Evolutionary conservation across 2,888 invertebrate genomes (phyloP), one percentile per base, ranked within the genome.

Genomic region (Galeopsomyia nigrocyanea): DNA sequence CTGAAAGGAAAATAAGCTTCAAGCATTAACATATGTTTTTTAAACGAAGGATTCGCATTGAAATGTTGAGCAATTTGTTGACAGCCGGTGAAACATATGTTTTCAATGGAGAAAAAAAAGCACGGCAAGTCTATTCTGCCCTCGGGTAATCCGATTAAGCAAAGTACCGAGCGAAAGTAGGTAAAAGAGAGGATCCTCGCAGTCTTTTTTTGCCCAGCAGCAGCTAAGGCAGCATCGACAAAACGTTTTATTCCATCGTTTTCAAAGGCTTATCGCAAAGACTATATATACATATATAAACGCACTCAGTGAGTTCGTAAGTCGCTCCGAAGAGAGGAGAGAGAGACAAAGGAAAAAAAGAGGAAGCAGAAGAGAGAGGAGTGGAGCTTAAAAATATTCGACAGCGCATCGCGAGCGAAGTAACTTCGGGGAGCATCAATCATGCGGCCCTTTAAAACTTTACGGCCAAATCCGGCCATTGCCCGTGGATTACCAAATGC

Each of bases 391-490:
- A 10, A 39, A 39, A 7, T 7, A 7, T 39, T 39, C 39, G 39
- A 39, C 10, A 39, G 39, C 51, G 55, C 51, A 62, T 57, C 61
- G 47, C 39, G 39, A 39, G 39, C 26, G 10, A 39, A 31, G 14
- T 22, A 57, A 64, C 49, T 57, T 51, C 39, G 31, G 39, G 5
- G 50, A 22, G 63, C 31, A 69, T 64, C 69, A 69, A 64, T 63
- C 39, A 49, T 46, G 56, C 10, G 39, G 10, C 39, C 39, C 51
- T 16, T 39, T 39, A 51, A 61, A 63, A 63, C 62, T 62, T 69
- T 14, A 2, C n/a, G 13, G 46, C 21, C 50, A 17, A n/a, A 65
- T 47, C 47, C 13, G 58, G 9, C 19, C n/a, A 39, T 58, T 66
- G 21, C 19, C 14, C 14, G 9, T 31, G 21, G 14, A 49, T 26